A percentile compares a stretch with the other conserved stretches of the same genome.
Evolutionary conservation across 2,888 invertebrate species (phyloP).

Genomic region (Odontothrips loti): DNA sequence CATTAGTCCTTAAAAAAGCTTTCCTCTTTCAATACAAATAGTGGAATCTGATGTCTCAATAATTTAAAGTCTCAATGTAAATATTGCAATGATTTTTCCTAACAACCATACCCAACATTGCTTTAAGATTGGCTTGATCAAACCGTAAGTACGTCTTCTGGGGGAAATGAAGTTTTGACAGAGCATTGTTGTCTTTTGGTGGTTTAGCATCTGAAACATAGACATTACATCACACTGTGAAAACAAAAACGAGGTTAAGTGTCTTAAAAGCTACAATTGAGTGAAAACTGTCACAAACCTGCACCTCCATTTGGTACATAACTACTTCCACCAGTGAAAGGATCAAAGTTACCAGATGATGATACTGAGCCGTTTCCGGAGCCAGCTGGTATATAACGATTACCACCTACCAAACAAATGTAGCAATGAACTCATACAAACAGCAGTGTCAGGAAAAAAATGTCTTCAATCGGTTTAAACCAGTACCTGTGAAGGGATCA

Average conservation of each 20-base stretch:
- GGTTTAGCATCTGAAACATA: too few species aligned
- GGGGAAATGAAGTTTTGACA: conserved; percentile 45
- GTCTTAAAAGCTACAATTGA: too few species aligned
- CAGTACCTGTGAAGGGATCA: conserved; percentile 59
- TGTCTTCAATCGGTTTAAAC: neutral
- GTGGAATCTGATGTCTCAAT: conserved; percentile 10
- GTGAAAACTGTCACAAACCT: neutral
- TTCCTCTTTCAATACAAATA: conserved; percentile 16
- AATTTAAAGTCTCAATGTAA: conserved; percentile 49
- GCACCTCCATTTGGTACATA: conserved; percentile 35
- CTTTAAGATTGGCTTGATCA: conserved; percentile 70
- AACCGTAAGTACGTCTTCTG: conserved; percentile 60
- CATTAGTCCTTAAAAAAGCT: too few species aligned
- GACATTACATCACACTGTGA: too few species aligned
- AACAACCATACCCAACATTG: conserved; percentile 69
- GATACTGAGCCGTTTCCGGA: neutral
- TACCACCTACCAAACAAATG: neutral
- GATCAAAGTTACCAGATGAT: conserved; percentile 51
- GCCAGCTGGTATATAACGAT: conserved; percentile 41
- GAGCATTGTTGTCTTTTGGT: neutral
- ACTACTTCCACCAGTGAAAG: conserved; percentile 50
- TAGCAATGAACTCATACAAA: neutral
- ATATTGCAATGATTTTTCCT: too few species aligned
- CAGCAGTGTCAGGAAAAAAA: neutral
- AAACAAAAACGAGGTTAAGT: too few species aligned